Percentiles rank a stretch among this genome's conserved stretches.
Evolutionary conservation across 2,797 vertebrate genomes (phyloP).

Genomic region (Sebastes minor): DNA sequence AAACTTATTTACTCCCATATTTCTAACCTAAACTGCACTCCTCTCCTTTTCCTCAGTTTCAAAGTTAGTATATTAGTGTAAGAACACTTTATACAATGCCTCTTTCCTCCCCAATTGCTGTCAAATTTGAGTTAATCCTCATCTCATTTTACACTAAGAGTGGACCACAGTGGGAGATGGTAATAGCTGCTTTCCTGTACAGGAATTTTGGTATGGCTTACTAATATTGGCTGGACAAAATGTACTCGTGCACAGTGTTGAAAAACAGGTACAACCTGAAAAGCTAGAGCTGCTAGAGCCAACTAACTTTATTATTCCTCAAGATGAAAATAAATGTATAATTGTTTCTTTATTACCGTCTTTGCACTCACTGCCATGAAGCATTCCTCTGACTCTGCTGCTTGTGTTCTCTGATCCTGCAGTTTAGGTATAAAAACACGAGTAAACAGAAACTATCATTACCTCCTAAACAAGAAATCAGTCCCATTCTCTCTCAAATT

Average conservation of each 20-base stretch:
- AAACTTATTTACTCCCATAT: neutral
- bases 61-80: neutral
- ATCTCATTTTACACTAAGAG: neutral
- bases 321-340: neutral
- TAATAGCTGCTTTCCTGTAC: slow-evolving; percentile 19
- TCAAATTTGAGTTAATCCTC: neutral
- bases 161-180: slow-evolving; percentile 2
- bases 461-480: neutral
- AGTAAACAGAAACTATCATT: neutral
- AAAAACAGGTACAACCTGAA: neutral
- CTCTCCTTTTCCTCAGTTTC: neutral
- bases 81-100: neutral
- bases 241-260: neutral
- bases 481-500: neutral
- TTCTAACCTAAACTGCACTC: neutral
- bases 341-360: neutral
- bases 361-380: neutral
- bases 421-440: neutral
- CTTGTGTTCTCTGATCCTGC: neutral
- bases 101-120: neutral
- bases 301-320: neutral
- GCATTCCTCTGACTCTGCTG: neutral
- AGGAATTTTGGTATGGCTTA: neutral
- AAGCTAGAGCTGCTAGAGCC: neutral
- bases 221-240: neutral